Evolutionary conservation across 1,140 invertebrate species (phyloP).

Genomic region (Nebria ingens): DNA sequence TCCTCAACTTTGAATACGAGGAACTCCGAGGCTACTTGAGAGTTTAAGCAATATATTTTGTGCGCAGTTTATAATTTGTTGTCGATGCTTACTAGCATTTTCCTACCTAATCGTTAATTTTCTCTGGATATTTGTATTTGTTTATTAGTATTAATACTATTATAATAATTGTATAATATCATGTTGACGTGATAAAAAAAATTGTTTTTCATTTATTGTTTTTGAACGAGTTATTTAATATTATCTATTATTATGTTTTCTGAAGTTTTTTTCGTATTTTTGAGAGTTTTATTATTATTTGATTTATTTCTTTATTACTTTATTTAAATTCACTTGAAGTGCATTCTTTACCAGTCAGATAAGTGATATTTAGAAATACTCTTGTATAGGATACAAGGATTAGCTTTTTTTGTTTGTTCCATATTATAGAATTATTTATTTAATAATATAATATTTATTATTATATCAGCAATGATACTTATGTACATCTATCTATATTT

Average conservation of each 20-base stretch:
- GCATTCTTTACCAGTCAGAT: slow-evolving; percentile 9
- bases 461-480: slow-evolving; percentile 8
- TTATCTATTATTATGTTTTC: not conserved
- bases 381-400: slow-evolving; percentile 4
- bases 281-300: not conserved
- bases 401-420: slow-evolving; percentile 9
- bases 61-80: no score
- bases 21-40: not conserved
- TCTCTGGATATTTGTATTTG: no score
- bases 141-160: not conserved
- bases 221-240: not conserved
- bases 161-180: not conserved
- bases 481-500: slow-evolving; percentile 2
- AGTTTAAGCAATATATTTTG: no score
- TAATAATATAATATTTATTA: slow-evolving; percentile 5
- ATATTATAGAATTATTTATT: slow-evolving; percentile 5
- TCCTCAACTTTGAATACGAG: not conserved
- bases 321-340: not conserved
- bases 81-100: no score
- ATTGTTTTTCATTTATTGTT: not conserved
- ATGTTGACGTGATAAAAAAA: not conserved
- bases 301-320: not conserved
- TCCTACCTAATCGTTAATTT: no score
- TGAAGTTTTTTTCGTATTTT: not conserved
- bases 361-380: slow-evolving; percentile 2